Evolutionary conservation across 1,140 invertebrate species (phyloP), one percentile per base, ranked within the genome.

Genomic region (Patella vulgata): DNA sequence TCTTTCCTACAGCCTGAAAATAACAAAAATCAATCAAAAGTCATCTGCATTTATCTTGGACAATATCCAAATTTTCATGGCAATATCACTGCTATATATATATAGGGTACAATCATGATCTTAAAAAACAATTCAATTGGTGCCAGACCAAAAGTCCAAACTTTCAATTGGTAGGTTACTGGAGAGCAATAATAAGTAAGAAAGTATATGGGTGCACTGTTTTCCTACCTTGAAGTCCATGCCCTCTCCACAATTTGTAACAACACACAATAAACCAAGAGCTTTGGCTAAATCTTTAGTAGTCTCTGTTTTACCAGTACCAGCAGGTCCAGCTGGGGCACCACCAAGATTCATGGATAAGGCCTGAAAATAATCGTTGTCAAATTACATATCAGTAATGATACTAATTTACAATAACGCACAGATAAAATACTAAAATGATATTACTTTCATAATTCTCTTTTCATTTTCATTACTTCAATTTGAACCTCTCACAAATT

Each of bases 221-320:
- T 47, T 21, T 44, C 58, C 56, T 61, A 84, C 82, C 81, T 86
- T 86, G 76, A 90, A 95, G 83, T 96, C 93, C 92, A 96, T 95
- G 17, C 92, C 92, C 84, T 96, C 93, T 0, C 92, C 92, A 81
- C 95, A 96, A 83, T 96, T 96, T 0, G 92, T 96, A 2, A 96
- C 93, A 28, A 96, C 87, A 77, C 93, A 96, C 0, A 96, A 84
- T 12, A 95, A 82, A 3, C 92, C 94, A 63, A 96, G 81, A 3
- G 93, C 92, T 84, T 95, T 95, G 0, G 93, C 94, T 47, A 96
- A 83, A 86, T 96, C 93, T 79, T 96, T 96, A 0, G 89, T 90
- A 0, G 93, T 95, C 84, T 96, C 94, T 0, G 94, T 96, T 85
- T 97, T 97, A 21, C 94, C 94, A 8, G 93, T 95, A 46, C 90